These are phyloP conservation scores for Gnathonemus longibarbis DNA, from an alignment of 2,113 vertebrate species.

Conservation along the genomic window DNA sequence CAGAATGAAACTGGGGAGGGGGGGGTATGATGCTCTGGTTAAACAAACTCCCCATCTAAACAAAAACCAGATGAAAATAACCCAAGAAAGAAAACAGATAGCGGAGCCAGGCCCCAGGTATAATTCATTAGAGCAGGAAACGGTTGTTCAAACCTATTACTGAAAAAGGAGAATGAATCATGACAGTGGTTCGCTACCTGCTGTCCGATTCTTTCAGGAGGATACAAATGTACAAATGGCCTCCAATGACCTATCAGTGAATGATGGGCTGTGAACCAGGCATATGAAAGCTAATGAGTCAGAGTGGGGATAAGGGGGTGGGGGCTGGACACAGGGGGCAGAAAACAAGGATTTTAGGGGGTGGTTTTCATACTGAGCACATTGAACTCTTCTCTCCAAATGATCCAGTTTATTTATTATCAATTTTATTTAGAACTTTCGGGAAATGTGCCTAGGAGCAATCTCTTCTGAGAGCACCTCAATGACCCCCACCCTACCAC, in stretches of 20 bases:
- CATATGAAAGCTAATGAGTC: conserved; percentile 39
- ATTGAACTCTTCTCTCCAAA: background rate
- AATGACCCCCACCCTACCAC: background rate
- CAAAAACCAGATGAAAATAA: conserved; percentile 9
- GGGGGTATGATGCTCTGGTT: background rate
- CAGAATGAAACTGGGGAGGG: background rate
- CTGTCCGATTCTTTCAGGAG: conserved; percentile 21
- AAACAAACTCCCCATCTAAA: conserved; percentile 8
- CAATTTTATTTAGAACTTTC: background rate
- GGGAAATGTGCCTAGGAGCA: no score
- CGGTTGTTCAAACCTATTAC: conserved; percentile 30
- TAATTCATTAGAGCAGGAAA: conserved; percentile 24
- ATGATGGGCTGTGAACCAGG: conserved; percentile 44
- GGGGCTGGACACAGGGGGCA: background rate
- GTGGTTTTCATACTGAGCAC: background rate
- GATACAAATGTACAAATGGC: conserved; percentile 28
- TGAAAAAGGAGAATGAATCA: conserved; percentile 35
- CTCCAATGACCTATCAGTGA: conserved; percentile 46
- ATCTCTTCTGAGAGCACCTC: background rate
- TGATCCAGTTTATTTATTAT: background rate
- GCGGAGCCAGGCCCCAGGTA: background rate
- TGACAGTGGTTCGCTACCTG: conserved; percentile 35
- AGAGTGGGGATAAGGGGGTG: background rate
- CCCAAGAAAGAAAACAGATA: background rate
- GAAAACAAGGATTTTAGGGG: background rate